Base-by-base conservation (phyloP, 2,113 vertebrate species). In the Pluvianellus socialis region DNA sequence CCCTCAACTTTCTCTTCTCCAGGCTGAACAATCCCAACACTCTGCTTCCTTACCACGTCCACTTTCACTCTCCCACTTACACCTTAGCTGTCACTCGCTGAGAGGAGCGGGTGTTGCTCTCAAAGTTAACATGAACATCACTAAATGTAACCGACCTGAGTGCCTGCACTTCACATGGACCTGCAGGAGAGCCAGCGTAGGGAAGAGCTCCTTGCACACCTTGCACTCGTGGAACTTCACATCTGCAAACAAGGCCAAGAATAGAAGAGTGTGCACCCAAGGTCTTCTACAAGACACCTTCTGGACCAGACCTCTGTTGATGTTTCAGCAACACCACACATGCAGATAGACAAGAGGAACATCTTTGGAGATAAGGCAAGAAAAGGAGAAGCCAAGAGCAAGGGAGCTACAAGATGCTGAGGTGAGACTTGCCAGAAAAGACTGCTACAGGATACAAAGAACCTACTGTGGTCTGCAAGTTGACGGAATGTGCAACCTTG, bases 121-220 rank as follows among this genome's bases (percentile, higher is more conserved):
- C 55, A 65, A 8, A 28, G 22, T 44, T 35, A 62, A 87, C 12
- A 9, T 6, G 22, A 85, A 44, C 14, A 88, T 13, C 58, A 50
- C n/a, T 33, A 42, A 52, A 50, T 0, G 4, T 3, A 53, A 96
- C 96, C 91, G 62, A 98, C 98, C 98, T 97, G 97, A 97, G 65
- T 98, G 98, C 92, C 96, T 97, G 82, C 97, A 98, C 86, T 98
- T 98, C 90, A 97, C 13, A 2, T 98, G 98, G 18, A 98, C 97
- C 80, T 98, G 97, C 52, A 98, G 96, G 45, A 97, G 61, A 12
- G 98, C 97, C n/a, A 95, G 76, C 0, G 95, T 97, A 53, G 97
- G 98, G 91, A 98, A 98, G 38, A 97, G 91, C 66, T 98, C 98
- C 79, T 98, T 97, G 52, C 98, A 98, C 4, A 52, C 94, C 47